Percentiles rank a stretch among this genome's conserved stretches.
Evolutionary conservation across 2,797 vertebrate species (phyloP).

Genomic region (Bovichtus variegatus): DNA sequence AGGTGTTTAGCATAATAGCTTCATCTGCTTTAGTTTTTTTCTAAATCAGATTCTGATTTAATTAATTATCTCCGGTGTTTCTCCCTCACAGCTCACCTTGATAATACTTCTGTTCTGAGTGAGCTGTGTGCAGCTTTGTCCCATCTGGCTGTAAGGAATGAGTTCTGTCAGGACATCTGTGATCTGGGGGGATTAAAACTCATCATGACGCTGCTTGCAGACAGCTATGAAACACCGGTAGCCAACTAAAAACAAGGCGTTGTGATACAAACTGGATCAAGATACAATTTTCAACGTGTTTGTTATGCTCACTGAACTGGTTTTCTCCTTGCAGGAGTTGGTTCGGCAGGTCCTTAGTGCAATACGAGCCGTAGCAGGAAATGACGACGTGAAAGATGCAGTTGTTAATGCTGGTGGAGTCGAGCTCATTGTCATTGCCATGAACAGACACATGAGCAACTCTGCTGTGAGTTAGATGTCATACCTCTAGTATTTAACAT

Average conservation of each 20-base stretch:
- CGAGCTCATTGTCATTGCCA: conserved; percentile 89
- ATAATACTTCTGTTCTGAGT: conserved; percentile 86
- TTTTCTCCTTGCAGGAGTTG: conserved; percentile 86
- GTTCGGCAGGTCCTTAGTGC: conserved; percentile 91
- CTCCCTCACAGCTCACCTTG: conserved; percentile 83
- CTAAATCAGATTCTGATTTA: neutral
- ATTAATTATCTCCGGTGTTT: conserved; percentile 4
- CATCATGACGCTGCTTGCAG: conserved; percentile 90
- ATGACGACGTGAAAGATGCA: conserved; percentile 95
- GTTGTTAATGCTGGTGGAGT: conserved; percentile 89
- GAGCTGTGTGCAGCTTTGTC: conserved; percentile 93
- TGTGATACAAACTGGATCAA: neutral
- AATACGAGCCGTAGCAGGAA: conserved; percentile 91
- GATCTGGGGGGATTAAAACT: conserved; percentile 92
- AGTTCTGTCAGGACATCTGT: conserved; percentile 97
- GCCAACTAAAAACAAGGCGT: neutral
- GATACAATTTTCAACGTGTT: neutral
- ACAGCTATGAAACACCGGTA: conserved; percentile 91
- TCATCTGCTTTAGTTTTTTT: neutral
- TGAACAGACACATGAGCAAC: conserved; percentile 90
- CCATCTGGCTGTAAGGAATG: conserved; percentile 93
- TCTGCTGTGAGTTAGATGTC: conserved; percentile 84
- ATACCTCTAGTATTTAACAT: neutral
- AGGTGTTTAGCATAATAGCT: neutral
- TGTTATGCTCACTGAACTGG: neutral